Percentiles rank a stretch among this genome's conserved stretches.
These are phyloP conservation scores for Zonotrichia albicollis DNA, from an alignment of 2,797 vertebrate species.

Conservation along the genomic window DNA sequence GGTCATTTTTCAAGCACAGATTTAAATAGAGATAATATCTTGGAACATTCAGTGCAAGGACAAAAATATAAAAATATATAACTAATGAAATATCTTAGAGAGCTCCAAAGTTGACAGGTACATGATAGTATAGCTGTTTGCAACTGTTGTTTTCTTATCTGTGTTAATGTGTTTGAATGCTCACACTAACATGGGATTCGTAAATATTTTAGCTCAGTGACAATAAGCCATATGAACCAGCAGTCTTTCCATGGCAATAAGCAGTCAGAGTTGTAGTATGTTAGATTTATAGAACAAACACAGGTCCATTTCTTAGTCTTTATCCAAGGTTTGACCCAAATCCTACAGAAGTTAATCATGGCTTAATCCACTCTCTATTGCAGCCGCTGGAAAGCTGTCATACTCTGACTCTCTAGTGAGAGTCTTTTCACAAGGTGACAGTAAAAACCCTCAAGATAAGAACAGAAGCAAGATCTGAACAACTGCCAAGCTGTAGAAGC, in stretches of 20 bases:
- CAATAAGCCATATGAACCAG: neutral
- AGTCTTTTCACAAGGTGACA: neutral
- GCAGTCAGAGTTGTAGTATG: neutral
- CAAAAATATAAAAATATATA: conserved; percentile 1
- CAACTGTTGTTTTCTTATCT: neutral
- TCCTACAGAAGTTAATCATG: neutral
- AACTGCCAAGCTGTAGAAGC: neutral
- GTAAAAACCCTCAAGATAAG: neutral
- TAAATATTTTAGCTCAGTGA: neutral
- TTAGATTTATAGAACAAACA: neutral
- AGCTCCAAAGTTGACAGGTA: neutral
- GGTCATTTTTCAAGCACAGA: neutral
- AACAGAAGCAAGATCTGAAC: neutral
- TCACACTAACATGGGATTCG: neutral
- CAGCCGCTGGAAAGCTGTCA: neutral
- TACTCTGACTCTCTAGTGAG: neutral
- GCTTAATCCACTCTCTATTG: neutral
- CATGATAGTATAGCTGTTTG: neutral
- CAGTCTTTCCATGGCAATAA: neutral
- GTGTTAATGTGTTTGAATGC: neutral
- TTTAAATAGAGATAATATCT: neutral
- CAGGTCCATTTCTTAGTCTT: neutral
- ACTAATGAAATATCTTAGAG: neutral
- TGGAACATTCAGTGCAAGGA: neutral
- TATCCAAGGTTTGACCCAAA: neutral